These are phyloP conservation scores for Aphidius ervi DNA, from an alignment of 1,140 invertebrate species.

Conservation along the genomic window DNA sequence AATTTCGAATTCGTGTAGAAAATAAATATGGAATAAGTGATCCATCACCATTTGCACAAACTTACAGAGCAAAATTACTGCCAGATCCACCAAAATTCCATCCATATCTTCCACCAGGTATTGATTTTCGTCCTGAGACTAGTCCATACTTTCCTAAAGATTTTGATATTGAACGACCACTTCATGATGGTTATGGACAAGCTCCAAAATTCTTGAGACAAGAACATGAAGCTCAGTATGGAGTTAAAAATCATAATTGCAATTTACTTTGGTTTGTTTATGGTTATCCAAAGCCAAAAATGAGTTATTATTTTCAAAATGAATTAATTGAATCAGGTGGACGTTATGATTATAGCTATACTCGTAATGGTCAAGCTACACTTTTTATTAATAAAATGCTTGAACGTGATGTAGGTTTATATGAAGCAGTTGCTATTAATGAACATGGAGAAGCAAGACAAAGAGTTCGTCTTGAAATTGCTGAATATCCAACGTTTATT, in stretches of 20 bases:
- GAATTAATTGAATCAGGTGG: slow-evolving; percentile 76
- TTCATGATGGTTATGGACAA: slow-evolving; percentile 77
- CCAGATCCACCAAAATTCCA: slow-evolving; percentile 75
- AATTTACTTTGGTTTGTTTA: slow-evolving; percentile 90
- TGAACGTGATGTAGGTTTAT: slow-evolving; percentile 86
- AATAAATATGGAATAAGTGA: slow-evolving; percentile 97
- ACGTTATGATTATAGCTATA: slow-evolving; percentile 79
- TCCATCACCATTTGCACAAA: slow-evolving; percentile 82
- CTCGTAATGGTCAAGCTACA: slow-evolving; percentile 82
- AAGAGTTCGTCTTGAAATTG: slow-evolving; percentile 77
- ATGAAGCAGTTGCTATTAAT: slow-evolving; percentile 90
- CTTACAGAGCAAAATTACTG: slow-evolving; percentile 73
- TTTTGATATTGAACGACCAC: slow-evolving; percentile 82
- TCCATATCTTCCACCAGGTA: slow-evolving; percentile 74
- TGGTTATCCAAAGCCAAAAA: slow-evolving; percentile 86
- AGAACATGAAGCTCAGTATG: slow-evolving; percentile 81
- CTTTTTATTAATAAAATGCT: slow-evolving; percentile 85
- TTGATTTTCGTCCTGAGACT: slow-evolving; percentile 79
- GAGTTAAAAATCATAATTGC: slow-evolving; percentile 81
- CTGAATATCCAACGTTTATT: slow-evolving; percentile 88
- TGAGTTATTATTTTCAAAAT: slow-evolving; percentile 84
- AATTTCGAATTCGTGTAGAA: slow-evolving; percentile 89
- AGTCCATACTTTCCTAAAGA: slow-evolving; percentile 88
- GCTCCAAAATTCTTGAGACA: slow-evolving; percentile 79
- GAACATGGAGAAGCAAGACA: slow-evolving; percentile 87